Evolutionary conservation across 2,888 invertebrate species (phyloP).

Genomic region (Caenorhabditis sp.): DNA sequence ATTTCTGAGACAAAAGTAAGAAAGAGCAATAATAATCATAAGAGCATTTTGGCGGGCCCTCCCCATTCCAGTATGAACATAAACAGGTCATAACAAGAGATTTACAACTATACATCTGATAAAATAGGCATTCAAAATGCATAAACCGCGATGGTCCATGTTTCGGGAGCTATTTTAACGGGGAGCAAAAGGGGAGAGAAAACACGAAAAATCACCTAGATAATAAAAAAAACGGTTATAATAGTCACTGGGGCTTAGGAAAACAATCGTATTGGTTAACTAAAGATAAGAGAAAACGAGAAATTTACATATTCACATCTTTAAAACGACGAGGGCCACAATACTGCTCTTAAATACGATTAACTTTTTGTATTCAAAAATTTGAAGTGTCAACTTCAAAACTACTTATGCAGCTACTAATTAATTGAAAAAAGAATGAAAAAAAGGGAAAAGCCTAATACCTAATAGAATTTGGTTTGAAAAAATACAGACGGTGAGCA

Average conservation of each 20-base stretch:
- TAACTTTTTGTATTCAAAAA: too few species aligned
- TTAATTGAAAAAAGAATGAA: slow-evolving; percentile 6
- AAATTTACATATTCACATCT: slow-evolving; percentile 47
- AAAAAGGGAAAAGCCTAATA: not conserved
- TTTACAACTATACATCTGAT: slow-evolving; percentile 43
- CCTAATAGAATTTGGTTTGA: not conserved
- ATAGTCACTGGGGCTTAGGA: not conserved
- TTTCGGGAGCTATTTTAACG: not conserved
- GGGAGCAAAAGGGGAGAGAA: not conserved
- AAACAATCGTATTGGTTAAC: not conserved
- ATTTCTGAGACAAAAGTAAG: too few species aligned
- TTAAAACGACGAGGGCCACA: slow-evolving; percentile 16
- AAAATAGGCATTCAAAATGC: not conserved
- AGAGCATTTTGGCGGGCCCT: slow-evolving; percentile 36
- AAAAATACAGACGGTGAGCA: not conserved
- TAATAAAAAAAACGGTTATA: not conserved
- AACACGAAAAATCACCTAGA: not conserved
- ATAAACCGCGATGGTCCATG: not conserved
- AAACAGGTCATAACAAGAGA: slow-evolving; percentile 34
- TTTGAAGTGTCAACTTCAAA: too few species aligned
- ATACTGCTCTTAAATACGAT: slow-evolving; percentile 24
- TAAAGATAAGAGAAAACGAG: slow-evolving; percentile 24
- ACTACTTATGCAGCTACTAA: not conserved
- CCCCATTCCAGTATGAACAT: slow-evolving; percentile 12
- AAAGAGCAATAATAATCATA: slow-evolving; percentile 12